phyloP scores from a whole-genome alignment of 2,113 vertebrate species.

The Antennarius striatus region DNA sequence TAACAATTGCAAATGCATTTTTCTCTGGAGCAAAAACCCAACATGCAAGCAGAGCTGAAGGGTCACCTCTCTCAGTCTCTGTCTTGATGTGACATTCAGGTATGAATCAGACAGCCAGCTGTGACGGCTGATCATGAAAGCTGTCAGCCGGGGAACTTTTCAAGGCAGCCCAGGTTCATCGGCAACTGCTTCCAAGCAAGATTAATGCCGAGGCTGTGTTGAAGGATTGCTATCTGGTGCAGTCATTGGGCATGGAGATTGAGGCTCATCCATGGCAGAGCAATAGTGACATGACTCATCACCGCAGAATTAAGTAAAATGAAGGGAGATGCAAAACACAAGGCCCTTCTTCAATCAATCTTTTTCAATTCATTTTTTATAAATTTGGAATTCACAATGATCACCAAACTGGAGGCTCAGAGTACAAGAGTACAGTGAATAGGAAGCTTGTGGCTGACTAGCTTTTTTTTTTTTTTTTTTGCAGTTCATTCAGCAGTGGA shows the following conservation, averaged over 20 bases:
- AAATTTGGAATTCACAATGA: constrained; percentile 31
- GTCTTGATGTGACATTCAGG: constrained; percentile 47
- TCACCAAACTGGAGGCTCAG: constrained; percentile 18
- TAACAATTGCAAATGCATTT: background rate
- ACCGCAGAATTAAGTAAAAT: constrained; percentile 49
- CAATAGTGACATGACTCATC: constrained; percentile 64
- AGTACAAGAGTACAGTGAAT: constrained; percentile 33
- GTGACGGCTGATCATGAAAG: constrained; percentile 71
- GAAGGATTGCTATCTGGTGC: constrained; percentile 66
- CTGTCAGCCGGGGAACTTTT: constrained; percentile 65
- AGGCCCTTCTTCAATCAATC: constrained; percentile 51
- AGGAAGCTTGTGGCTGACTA: constrained; percentile 4
- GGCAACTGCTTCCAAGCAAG: constrained; percentile 58
- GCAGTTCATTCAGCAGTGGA: constrained; percentile 13
- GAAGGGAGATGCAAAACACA: constrained; percentile 58
- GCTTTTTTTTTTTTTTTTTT: constrained; percentile 20
- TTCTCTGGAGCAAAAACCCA: constrained; percentile 14
- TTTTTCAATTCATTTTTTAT: constrained; percentile 2
- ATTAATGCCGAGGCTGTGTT: constrained; percentile 60
- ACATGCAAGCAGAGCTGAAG: constrained; percentile 33
- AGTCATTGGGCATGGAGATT: constrained; percentile 64
- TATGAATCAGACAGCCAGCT: constrained; percentile 68
- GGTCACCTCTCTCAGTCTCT: constrained; percentile 31
- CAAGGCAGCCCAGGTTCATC: constrained; percentile 61
- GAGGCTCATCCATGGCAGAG: constrained; percentile 60